These are phyloP conservation scores for Xestia ashworthii DNA, from an alignment of 2,888 invertebrate species.

Conservation along the genomic window DNA sequence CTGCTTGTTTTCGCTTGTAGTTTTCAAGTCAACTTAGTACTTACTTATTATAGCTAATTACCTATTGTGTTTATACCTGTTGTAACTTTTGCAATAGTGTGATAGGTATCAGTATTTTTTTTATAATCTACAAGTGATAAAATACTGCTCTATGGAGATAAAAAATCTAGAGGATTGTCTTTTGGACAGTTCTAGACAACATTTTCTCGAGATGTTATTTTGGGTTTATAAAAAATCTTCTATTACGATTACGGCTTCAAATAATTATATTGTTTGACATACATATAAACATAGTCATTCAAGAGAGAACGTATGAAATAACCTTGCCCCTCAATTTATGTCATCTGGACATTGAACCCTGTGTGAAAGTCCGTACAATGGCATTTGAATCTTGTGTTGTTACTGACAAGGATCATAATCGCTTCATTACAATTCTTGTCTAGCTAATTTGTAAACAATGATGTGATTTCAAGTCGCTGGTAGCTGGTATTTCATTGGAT, in stretches of 20 bases:
- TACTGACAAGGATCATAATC: constrained; percentile 36
- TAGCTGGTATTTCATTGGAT: neutral
- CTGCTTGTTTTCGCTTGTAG: neutral
- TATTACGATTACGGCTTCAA: neutral
- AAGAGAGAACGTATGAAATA: constrained; percentile 9
- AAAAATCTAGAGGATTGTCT: neutral
- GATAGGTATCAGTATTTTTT: too few species aligned
- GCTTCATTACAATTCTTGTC: neutral
- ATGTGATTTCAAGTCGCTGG: neutral
- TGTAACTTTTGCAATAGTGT: neutral
- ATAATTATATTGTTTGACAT: neutral
- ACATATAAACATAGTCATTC: neutral
- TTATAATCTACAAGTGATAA: neutral
- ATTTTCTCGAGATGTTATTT: neutral
- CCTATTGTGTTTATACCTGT: neutral
- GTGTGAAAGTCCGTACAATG: constrained; percentile 32
- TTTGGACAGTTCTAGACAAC: neutral
- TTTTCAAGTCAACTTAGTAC: neutral
- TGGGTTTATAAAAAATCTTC: neutral
- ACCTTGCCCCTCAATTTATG: constrained; percentile 28
- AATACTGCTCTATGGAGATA: neutral
- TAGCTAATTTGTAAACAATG: constrained; percentile 56
- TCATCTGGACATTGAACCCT: constrained; percentile 57
- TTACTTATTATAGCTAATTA: neutral
- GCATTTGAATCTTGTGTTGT: constrained; percentile 14